Evolutionary conservation across 2,113 vertebrate genomes (phyloP).

Genomic region (Labeo catla): DNA sequence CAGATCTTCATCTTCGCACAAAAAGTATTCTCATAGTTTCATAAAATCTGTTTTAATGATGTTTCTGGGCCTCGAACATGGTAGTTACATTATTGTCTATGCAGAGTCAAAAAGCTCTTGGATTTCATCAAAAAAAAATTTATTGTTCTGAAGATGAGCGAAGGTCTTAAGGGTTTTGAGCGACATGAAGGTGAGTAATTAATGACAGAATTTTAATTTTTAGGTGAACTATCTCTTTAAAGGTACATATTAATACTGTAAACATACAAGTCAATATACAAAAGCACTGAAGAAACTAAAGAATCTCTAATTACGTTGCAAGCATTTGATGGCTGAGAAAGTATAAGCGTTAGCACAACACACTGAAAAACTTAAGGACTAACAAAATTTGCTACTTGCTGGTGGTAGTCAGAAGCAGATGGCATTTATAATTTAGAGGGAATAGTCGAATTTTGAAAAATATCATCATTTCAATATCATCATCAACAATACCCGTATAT

Average conservation of each 20-base stretch:
- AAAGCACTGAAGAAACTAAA: background rate
- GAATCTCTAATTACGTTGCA: background rate
- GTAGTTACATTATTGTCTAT: no score
- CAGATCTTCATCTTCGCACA: no score
- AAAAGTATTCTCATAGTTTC: no score
- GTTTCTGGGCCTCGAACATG: no score
- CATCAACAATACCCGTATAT: background rate
- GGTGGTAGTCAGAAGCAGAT: background rate
- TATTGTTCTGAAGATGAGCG: no score
- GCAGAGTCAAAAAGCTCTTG: no score
- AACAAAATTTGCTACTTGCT: background rate
- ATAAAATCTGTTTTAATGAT: no score
- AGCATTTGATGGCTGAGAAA: background rate
- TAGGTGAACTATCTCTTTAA: background rate
- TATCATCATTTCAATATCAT: background rate
- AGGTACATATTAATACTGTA: background rate
- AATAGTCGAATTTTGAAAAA: background rate
- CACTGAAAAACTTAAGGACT: background rate
- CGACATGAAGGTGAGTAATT: no score
- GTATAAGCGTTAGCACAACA: no score
- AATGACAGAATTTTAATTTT: no score
- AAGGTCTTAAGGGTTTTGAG: no score
- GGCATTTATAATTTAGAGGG: background rate
- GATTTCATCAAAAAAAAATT: no score
- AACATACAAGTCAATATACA: background rate